Evolutionary conservation across 2,888 invertebrate genomes (phyloP).

Genomic region (Hirtodrosophila histrioides): DNA sequence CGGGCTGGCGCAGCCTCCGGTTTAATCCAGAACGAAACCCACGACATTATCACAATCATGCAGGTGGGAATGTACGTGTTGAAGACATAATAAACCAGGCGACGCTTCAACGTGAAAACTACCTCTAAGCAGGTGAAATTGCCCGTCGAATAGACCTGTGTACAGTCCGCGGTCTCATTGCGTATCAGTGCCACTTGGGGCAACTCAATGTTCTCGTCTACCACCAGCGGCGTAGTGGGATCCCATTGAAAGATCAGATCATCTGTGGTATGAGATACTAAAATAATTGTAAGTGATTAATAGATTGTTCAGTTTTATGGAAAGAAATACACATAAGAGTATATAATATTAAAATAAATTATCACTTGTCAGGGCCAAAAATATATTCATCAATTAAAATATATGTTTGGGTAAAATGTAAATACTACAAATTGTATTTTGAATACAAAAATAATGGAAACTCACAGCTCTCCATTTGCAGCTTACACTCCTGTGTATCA

Average conservation of each 20-base stretch:
- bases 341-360: too few relatives aligned
- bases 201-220: conserved; percentile 94
- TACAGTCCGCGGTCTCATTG: conserved; percentile 95
- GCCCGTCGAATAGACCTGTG: conserved; percentile 88
- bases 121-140: conserved; percentile 97
- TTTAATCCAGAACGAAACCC: conserved; percentile 98
- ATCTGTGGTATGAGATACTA: conserved; percentile 95
- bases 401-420: too few relatives aligned
- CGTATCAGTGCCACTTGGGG: conserved; percentile 94
- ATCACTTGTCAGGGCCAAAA: too few relatives aligned
- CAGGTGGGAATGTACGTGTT: conserved; percentile 97
- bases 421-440: too few relatives aligned
- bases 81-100: conserved; percentile 95
- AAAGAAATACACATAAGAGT: too few relatives aligned
- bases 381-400: too few relatives aligned
- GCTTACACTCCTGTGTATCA: conserved; percentile 96
- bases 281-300: not conserved
- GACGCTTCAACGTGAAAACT: conserved; percentile 93
- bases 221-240: conserved; percentile 93
- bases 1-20: conserved; percentile 97
- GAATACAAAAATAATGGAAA: conserved; percentile 8
- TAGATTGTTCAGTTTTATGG: not conserved
- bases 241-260: conserved; percentile 96
- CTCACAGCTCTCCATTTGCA: conserved; percentile 98
- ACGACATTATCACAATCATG: conserved; percentile 97